Base-by-base conservation (phyloP, 2,888 invertebrate species). In the Neoaliturus tenellus region DNA sequence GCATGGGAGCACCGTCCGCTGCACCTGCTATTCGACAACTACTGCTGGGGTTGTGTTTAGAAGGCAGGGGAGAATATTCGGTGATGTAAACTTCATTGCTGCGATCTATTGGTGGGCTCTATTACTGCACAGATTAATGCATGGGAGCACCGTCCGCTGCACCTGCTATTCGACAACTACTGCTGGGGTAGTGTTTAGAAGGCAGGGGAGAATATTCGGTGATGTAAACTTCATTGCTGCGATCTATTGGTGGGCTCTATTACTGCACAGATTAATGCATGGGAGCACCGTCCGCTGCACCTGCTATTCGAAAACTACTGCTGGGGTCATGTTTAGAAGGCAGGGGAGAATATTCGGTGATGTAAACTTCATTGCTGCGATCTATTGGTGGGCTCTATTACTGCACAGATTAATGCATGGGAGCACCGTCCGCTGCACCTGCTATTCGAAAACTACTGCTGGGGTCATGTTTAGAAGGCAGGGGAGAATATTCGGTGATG, bases 181-280 rank as follows among this genome's bases (percentile, higher is more conserved):
- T 62, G 28, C 0, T 8, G 14, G 62, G 28, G 12, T 62, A 3
- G 3, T 28, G 14, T 62, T 62, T 28, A 55, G 55, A 6, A 55
- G 55, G 6, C 12, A 5, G 1, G 12, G 55, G 3, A 55, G 23
- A 55, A 48, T 48, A 48, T 35, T 6, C 35, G 62, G 10, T 31
- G 62, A 28, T 12, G 62, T 3, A 17, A 31, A 31, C 28, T 62
- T 4, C 62, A 62, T 14, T 31, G 1, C 31, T 14, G 28, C 31
- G 28, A 62, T 20, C 62, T 51, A 20, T 20, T 23, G 14, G 62
- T 31, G 8, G 28, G 28, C 17, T 1, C 62, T 62, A 28, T 62
- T 62, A 28, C 62, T 62, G 28, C 62, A 62, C 62, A 62, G 62
- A 62, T 62, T 62, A 62, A 62, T 58, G 58, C 25, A 58, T 62